A percentile compares a stretch with the other conserved stretches of the same genome.
phyloP scores from a whole-genome alignment of 2,888 invertebrate genomes.

The Tetrapedia diversipes region DNA sequence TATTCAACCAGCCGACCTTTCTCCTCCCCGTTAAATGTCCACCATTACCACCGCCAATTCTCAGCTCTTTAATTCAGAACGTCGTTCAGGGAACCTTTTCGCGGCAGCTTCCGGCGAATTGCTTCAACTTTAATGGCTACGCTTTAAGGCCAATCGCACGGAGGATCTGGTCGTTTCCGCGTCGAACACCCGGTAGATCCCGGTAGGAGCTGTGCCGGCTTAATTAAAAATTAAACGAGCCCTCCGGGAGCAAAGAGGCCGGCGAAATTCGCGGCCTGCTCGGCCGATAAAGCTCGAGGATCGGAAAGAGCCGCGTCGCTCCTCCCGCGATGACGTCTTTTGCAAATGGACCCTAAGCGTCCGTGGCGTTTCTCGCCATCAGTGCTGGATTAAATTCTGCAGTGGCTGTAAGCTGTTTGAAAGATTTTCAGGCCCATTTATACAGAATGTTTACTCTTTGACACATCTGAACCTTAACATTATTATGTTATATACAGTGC shows the following conservation, averaged over 20 bases:
- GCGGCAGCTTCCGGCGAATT: conserved; percentile 4
- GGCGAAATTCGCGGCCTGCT: conserved; percentile 64
- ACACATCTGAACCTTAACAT: too few species aligned
- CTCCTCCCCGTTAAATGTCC: neutral
- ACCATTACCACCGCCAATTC: neutral
- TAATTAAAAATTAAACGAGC: conserved; percentile 72
- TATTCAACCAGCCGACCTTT: neutral
- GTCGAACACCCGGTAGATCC: conserved; percentile 57
- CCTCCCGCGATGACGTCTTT: conserved; percentile 53
- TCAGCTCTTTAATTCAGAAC: neutral
- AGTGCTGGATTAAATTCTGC: too few species aligned
- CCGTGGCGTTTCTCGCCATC: too few species aligned
- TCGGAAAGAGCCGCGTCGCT: conserved; percentile 33
- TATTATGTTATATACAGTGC: too few species aligned
- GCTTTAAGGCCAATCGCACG: conserved; percentile 17
- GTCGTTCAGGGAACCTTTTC: conserved; percentile 5
- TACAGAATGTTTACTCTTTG: too few species aligned
- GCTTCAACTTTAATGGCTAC: conserved; percentile 12
- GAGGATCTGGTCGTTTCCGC: conserved; percentile 32
- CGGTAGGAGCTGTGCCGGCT: conserved; percentile 43
- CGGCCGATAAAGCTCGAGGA: conserved; percentile 58
- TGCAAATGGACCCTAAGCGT: conserved; percentile 55
- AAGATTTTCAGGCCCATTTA: too few species aligned
- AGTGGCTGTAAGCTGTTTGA: too few species aligned
- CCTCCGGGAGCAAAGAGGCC: conserved; percentile 61